Evolutionary conservation across 2,888 invertebrate genomes (phyloP), one percentile per base, ranked within the genome.

Genomic region (Craniophora ligustri): DNA sequence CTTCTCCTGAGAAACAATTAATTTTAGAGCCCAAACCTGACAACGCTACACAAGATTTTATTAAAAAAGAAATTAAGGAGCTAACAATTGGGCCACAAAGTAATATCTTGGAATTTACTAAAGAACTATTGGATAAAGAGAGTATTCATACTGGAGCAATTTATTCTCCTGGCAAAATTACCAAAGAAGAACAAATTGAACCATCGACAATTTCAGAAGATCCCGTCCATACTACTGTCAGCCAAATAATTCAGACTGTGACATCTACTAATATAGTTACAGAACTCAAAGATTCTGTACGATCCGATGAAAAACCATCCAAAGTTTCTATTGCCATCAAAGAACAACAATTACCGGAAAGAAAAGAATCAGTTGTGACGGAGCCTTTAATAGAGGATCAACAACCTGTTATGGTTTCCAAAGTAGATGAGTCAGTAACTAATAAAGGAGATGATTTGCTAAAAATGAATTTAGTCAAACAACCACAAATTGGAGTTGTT

Each of bases 61-160:
- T 55, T 3, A 58, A 49, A 14, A 26, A 45, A 14, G 67, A 67
- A 41, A 42, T 42, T 3, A 40, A 35, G 41, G 55, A 39, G n/a
- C n/a, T n/a, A n/a, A 44, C 35, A 49, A 32, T 49, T 40, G 19
- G 55, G 42, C 21, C 57, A 23, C 65, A 72, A 41, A 47, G 28
- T 1, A 67, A 67, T 31, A 41, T 78, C 5, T 35, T 74, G 15
- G 69, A 76, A 49, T 1, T 72, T 10, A 78, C 79, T 8, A 75
- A 77, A 57, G 68, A 79, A 38, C 53, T 80, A 26, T 51, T 83
- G 21, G 74, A 81, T 5, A 74, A 67, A 35, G 81, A 83, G 63
- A 77, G 61, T 23, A 45, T 67, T 28, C 63, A 76, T 19, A 21
- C 62, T 28, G 61, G 34, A 5, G 32, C 35, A 8, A 48, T 72